Evolutionary conservation across 2,113 vertebrate species (phyloP).

Genomic region (Lanius ludovicianus): DNA sequence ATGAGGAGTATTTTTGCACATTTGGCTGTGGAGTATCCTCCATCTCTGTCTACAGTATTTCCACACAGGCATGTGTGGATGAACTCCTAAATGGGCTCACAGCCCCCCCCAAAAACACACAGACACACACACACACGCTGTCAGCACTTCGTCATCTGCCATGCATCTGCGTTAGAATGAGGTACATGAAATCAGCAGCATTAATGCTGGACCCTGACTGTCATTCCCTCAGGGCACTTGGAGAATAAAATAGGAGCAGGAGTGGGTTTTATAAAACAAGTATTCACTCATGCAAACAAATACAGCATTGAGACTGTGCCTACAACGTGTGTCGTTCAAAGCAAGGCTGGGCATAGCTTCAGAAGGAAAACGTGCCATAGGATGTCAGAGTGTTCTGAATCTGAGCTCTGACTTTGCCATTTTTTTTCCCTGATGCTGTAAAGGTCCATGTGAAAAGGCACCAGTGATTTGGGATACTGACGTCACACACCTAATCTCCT

Average conservation of each 20-base stretch:
- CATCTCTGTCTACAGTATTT: background rate
- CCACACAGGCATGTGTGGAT: background rate
- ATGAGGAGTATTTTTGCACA: background rate
- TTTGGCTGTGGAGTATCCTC: background rate
- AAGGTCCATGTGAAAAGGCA: background rate
- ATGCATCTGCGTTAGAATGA: background rate
- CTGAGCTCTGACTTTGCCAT: background rate
- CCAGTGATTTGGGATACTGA: background rate
- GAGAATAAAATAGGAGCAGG: background rate
- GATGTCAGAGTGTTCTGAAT: background rate
- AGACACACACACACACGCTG: accelerated
- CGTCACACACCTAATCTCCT: background rate
- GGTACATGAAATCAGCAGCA: background rate
- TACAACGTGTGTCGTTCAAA: background rate
- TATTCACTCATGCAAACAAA: slow-evolving; percentile 32
- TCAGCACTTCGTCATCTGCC: background rate
- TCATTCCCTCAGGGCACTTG: background rate
- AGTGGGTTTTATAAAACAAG: slow-evolving; percentile 7
- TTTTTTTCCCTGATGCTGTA: background rate
- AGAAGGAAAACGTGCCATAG: background rate
- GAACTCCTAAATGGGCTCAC: background rate
- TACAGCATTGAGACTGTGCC: background rate
- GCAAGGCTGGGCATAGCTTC: background rate
- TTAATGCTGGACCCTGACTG: background rate
- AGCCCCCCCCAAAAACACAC: too few relatives aligned